Conservation (phyloP, 2,888 invertebrate species). For the Abrostola tripartita region DNA sequence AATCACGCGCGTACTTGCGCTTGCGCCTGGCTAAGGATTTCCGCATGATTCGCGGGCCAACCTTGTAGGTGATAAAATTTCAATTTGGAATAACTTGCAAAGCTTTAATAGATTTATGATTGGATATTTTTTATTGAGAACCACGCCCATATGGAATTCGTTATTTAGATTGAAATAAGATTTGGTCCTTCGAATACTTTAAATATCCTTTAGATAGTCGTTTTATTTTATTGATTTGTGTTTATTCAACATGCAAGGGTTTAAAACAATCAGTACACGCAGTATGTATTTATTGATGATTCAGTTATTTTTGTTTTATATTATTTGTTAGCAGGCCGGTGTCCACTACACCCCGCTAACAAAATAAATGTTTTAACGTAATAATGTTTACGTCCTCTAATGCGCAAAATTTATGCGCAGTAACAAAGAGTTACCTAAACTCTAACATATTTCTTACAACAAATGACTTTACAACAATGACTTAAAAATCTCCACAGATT, state of each 20-base stretch:
- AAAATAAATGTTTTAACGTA: too few species aligned
- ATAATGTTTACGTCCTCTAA: too few species aligned
- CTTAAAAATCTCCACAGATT: slow-evolving; percentile 20
- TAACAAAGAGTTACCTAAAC: not conserved
- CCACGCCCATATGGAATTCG: not conserved
- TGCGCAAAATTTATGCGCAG: not conserved
- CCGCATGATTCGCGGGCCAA: slow-evolving; percentile 55
- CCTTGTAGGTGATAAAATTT: slow-evolving; percentile 22
- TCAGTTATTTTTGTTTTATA: too few species aligned
- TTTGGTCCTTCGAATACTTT: not conserved
- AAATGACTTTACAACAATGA: slow-evolving; percentile 22
- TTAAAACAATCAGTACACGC: too few species aligned
- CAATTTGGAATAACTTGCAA: not conserved
- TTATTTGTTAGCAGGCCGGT: too few species aligned
- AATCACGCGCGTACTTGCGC: slow-evolving; percentile 50
- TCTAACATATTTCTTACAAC: not conserved
- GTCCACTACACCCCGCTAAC: too few species aligned
- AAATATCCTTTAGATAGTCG: not conserved
- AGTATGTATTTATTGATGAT: too few species aligned
- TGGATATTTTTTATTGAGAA: not conserved
- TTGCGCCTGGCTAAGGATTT: slow-evolving; percentile 53
- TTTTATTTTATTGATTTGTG: not conserved
- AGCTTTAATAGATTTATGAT: slow-evolving; percentile 1
- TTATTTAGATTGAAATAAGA: not conserved
- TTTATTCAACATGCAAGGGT: not conserved